Evolutionary conservation across 2,797 vertebrate genomes (phyloP), one percentile per base, ranked within the genome.

Genomic region (Morelia viridis): DNA sequence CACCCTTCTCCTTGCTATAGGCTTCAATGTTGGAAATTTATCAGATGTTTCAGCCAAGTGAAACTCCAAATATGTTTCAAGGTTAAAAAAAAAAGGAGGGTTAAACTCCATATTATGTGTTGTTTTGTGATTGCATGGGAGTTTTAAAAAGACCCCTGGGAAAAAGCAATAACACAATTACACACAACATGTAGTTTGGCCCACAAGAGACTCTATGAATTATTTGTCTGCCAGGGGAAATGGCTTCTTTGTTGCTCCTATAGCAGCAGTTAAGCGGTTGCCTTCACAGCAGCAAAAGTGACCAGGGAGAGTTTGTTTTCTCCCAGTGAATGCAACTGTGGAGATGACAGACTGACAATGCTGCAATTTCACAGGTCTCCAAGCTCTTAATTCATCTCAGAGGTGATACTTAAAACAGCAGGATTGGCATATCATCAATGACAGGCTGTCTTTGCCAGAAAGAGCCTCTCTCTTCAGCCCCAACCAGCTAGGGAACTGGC

Each of bases 201-300:
- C 31, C 57, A n/a, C 31, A 9, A 88, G 50, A 28, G 85, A 56
- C 60, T 90, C 56, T 93, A 89, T 94, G 89, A 95, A 57, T 92
- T 91, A 53, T 68, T 60, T 17, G 2, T 1, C 87, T 1, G 0
- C 1, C 90, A 91, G 15, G 68, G 50, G 58, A 84, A 62, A 41
- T 19, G 10, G 71, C 53, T 56, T 50, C 7, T 62, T 50, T 1
- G 0, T 71, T 91, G 92, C 60, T 85, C 5, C 89, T 71, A 62
- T 76, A 91, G 92, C 9, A 31, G 89, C 56, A 9, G 84, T 83
- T 91, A 50, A 91, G 57, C 71, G 84, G 91, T 94, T 94, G 84
- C 95, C 93, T 95, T 88, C 46, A 90, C 88, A 46, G 94, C 91
- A 88, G 93, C 94, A 89, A 90, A 90, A 91, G 46, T 3, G 71